phyloP scores from a whole-genome alignment of 2,797 vertebrate species.

The Peromyscus aztecus region DNA sequence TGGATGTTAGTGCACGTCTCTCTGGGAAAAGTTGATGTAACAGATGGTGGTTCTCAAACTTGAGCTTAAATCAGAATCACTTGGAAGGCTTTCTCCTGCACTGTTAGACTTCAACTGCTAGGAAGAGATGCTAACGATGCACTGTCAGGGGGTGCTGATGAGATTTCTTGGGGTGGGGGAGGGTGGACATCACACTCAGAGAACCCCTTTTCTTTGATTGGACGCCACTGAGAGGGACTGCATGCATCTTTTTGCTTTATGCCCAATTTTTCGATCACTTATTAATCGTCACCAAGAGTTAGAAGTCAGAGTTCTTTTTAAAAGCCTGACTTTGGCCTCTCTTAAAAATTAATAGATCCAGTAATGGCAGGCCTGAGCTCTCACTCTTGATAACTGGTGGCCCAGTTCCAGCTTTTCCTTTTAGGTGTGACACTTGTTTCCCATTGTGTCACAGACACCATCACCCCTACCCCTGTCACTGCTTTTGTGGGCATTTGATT shows the following conservation, averaged over 20 bases:
- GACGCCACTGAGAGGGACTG: neutral
- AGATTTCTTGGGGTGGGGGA: neutral
- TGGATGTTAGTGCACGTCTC: neutral
- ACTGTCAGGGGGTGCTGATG: neutral
- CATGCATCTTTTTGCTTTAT: neutral
- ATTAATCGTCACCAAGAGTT: neutral
- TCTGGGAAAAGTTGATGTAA: neutral
- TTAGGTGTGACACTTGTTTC: neutral
- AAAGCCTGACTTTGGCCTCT: neutral
- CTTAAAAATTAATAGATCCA: neutral
- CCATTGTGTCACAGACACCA: neutral
- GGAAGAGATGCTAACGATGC: neutral
- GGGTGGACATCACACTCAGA: neutral
- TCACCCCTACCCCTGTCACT: neutral
- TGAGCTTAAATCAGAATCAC: neutral
- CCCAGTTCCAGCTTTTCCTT: neutral
- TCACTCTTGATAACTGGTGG: neutral
- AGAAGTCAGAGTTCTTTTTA: neutral
- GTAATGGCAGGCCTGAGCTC: neutral
- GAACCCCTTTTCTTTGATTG: neutral
- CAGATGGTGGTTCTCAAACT: neutral
- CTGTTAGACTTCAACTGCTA: neutral
- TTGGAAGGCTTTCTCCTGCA: neutral
- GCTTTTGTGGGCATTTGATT: constrained; percentile 14
- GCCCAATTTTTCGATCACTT: constrained; percentile 34